These are phyloP conservation scores for Cavia porcellus DNA, from an alignment of 2,113 vertebrate species.

Conservation along the genomic window DNA sequence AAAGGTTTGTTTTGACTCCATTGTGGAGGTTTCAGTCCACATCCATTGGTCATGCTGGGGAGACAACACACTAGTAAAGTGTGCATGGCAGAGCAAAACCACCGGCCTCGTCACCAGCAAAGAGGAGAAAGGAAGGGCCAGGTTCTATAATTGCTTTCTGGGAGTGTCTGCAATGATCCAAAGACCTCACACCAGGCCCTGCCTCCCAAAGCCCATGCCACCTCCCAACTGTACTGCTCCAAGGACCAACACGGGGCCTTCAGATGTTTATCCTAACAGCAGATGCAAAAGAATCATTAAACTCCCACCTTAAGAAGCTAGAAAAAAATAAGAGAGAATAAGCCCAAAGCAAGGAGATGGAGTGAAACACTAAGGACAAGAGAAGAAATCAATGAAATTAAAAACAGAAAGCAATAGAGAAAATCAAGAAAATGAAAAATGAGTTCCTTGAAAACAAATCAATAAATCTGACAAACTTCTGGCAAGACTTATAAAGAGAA, in stretches of 20 bases:
- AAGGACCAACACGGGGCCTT: background rate
- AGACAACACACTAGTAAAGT: background rate
- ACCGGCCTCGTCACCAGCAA: background rate
- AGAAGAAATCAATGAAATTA: background rate
- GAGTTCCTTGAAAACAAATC: background rate
- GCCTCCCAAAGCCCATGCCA: background rate
- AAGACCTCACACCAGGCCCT: background rate
- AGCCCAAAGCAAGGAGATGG: background rate
- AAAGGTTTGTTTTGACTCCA: background rate
- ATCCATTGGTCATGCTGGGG: background rate
- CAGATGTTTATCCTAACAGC: background rate
- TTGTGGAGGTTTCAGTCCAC: background rate
- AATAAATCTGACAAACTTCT: background rate
- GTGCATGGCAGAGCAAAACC: background rate
- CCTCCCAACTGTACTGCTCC: background rate
- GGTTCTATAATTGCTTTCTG: background rate
- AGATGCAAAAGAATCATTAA: background rate
- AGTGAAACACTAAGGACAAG: background rate
- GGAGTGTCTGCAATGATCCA: background rate
- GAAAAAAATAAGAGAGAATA: background rate
- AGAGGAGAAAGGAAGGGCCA: background rate
- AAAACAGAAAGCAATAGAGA: conserved; percentile 4
- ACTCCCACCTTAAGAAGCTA: background rate
- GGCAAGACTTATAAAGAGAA: background rate
- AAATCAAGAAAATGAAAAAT: conserved; percentile 39